These are phyloP conservation scores for Coreius guichenoti DNA, from an alignment of 2,797 vertebrate species.

Conservation along the genomic window DNA sequence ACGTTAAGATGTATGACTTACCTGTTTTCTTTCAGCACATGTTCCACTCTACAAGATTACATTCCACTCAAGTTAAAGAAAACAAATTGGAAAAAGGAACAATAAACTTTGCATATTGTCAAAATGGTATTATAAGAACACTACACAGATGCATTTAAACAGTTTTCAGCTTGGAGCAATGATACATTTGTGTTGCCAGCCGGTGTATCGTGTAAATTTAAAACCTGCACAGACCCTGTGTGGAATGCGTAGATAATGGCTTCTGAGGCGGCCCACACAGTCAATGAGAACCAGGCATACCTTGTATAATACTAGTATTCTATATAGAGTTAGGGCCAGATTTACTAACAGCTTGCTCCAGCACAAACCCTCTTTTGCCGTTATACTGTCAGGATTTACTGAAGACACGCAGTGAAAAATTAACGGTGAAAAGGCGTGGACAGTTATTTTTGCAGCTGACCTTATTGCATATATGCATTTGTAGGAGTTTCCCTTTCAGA, in stretches of 20 bases:
- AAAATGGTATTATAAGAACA: not conserved
- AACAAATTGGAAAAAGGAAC: not conserved
- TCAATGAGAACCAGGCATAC: slow-evolving; percentile 56
- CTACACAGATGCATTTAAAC: not conserved
- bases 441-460: too few species aligned
- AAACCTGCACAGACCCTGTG: slow-evolving; percentile 46
- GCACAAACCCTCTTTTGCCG: not conserved
- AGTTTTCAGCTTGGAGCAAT: not conserved
- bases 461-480: too few species aligned
- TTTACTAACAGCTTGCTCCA: not conserved
- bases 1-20: not conserved
- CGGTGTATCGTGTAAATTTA: slow-evolving; percentile 38
- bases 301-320: slow-evolving; percentile 31
- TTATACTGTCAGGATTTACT: too few species aligned
- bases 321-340: slow-evolving; percentile 28
- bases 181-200: slow-evolving; percentile 17
- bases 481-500: too few species aligned
- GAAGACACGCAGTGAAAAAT: too few species aligned
- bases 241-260: slow-evolving; percentile 62
- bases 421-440: too few species aligned
- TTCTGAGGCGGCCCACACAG: slow-evolving; percentile 38
- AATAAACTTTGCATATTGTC: not conserved
- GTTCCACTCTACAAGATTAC: not conserved
- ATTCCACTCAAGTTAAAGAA: not conserved
- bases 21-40: not conserved